Base-by-base conservation (phyloP, 2,797 vertebrate species). In the Odontamblyopus rebecca region DNA sequence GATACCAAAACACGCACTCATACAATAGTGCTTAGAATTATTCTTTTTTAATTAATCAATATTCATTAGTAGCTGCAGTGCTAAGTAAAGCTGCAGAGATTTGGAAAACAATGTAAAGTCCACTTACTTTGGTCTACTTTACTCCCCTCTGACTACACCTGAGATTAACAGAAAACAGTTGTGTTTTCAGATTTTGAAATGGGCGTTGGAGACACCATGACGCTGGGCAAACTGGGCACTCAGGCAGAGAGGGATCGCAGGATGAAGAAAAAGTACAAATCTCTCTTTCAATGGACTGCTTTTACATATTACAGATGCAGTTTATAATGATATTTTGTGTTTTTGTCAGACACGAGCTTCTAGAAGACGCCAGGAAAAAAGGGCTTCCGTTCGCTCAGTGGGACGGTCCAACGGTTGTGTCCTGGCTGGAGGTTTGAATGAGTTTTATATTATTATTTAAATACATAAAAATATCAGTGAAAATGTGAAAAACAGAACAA, bases 321-420 rank as follows among this genome's bases (percentile, higher is more conserved):
- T 53, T 71, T 35, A 69, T 15, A 16, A 2, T 56, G 27, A 35
- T 29, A 48, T 9, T 9, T 19, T 66, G 3, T 56, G 53, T 69
- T 69, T 30, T 53, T 72, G 71, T 29, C 48, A 98, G 97, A 83
- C 97, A 99, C 0, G 97, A 98, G 76, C 96, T 99, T 71, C 87
- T 98, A 82, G 97, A 98, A 89, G 97, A 96, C 4, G 97, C 97
- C 41, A 94, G 97, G 76, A 95, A 97, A 88, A 96, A 93, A 91
- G 97, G 97, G 1, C 92, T 94, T 82, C 95, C 97, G 0, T 98
- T 98, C 84, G 97, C 97, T 75, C 96, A 98, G 71, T 98, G 97
- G 97, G 97, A 98, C 0, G 97, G 97, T 11, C 96, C 97, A 2
- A 98, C 97, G 0, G 97, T 98, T 16, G 97, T 98, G 67, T 97